Base-by-base conservation (phyloP, 2,888 invertebrate genomes). In the Taphrorychus bicolor region DNA sequence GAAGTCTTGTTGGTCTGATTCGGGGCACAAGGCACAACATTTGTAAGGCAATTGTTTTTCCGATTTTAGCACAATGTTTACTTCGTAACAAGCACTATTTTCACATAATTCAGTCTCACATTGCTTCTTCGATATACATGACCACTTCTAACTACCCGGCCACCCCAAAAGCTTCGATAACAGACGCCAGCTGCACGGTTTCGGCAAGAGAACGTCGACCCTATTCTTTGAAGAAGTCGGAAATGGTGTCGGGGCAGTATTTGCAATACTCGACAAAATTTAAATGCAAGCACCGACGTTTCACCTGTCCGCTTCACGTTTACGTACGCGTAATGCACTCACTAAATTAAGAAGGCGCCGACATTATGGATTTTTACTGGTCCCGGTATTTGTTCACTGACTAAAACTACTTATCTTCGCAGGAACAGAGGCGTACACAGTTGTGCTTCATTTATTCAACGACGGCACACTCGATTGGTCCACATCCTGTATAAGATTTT, bases 341-440 rank as follows among this genome's bases (percentile, higher is more conserved):
- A 58, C 42, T 52, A 51, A 58, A 64, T 64, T 64, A 64, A 64
- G 58, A 58, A 57, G 53, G 57, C 57, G 61, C 54, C 53, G 54
- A 22, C 58, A 52, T 41, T 58, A 64, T 58, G 58, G 58, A 64
- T 64, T 64, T 64, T 64, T 58, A 52, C 52, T 64, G 24, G 49
- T 21, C 32, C 17, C 45, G 14, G 40, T 45, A 61, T 53, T 24
- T 45, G 56, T 18, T 32, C 18, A n/a, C 51, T 11, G 52, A 57
- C 58, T 58, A 41, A 51, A 51, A 19, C n/a, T 52, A 22, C 19
- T 22, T 52, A 60, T 42, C 19, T 52, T 51, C 4, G 21, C 23
- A 40, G 52, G 53, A 24, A 42, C 53, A 60, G 19, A 53, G 60
- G 60, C 52, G 60, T 17, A 40, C n/a, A 14, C 23, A 59, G 45